These are phyloP conservation scores for Pygmarrhopalites habei DNA, from an alignment of 1,140 invertebrate species.

Conservation along the genomic window DNA sequence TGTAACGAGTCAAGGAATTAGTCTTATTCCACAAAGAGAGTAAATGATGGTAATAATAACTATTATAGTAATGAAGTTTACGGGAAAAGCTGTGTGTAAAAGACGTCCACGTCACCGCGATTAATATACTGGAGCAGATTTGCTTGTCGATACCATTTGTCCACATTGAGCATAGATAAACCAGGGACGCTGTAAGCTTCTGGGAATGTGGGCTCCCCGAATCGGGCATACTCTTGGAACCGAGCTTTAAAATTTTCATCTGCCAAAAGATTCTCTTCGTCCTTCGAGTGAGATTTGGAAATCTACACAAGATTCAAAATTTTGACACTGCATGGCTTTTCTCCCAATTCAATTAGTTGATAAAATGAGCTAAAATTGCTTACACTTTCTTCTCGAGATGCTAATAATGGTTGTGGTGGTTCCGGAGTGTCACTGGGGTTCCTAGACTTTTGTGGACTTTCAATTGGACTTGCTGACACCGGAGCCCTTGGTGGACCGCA, in stretches of 20 bases:
- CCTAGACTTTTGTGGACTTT: background rate
- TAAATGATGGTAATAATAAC: too few relatives aligned
- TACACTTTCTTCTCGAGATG: background rate
- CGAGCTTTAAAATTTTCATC: background rate
- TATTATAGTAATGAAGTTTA: too few relatives aligned
- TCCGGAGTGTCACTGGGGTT: background rate
- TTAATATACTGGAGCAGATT: background rate
- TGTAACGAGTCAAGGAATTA: too few relatives aligned
- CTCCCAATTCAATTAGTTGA: background rate
- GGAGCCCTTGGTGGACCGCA: background rate
- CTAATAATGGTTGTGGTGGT: background rate
- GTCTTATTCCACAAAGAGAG: too few relatives aligned
- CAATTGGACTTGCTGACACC: background rate
- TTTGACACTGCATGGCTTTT: background rate
- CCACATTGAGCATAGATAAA: background rate
- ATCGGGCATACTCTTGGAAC: background rate
- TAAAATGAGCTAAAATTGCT: background rate
- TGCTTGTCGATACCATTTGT: conserved; percentile 5
- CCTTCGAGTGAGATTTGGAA: background rate
- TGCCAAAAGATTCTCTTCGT: background rate
- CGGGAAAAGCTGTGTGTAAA: background rate
- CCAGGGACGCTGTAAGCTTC: background rate
- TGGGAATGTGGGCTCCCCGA: background rate
- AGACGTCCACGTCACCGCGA: background rate
- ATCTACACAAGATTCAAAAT: background rate